phyloP scores from a whole-genome alignment of 2,888 invertebrate species.

The Scaptomyza cyrtandrae region DNA sequence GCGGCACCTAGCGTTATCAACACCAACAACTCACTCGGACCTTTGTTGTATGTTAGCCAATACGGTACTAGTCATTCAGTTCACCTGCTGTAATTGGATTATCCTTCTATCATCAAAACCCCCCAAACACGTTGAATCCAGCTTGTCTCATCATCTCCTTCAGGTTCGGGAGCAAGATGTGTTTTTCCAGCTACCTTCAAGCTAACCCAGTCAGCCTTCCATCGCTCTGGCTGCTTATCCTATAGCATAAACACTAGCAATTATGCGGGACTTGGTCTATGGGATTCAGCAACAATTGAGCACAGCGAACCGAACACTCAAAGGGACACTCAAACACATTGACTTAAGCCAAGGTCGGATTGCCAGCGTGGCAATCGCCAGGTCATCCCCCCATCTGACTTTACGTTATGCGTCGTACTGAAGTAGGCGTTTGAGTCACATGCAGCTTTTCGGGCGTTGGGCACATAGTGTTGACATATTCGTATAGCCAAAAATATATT shows the following conservation, averaged over 20 bases:
- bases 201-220: neutral
- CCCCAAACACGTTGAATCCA: neutral
- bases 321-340: slow-evolving; percentile 7
- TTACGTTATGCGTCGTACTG: slow-evolving; percentile 10
- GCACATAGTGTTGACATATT: no score
- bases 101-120: neutral
- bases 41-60: slow-evolving; percentile 2
- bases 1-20: neutral
- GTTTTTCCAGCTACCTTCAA: slow-evolving; percentile 7
- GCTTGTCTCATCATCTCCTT: no score
- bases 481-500: no score
- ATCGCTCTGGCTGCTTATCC: neutral
- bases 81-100: slow-evolving; percentile 15
- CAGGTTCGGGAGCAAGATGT: slow-evolving; percentile 3
- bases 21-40: neutral
- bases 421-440: neutral
- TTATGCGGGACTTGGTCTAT: slow-evolving; percentile 1
- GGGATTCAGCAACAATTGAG: slow-evolving; percentile 62
- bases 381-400: slow-evolving; percentile 41
- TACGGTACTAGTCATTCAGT: neutral
- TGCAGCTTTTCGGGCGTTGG: neutral
- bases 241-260: slow-evolving; percentile 7
- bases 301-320: slow-evolving; percentile 35
- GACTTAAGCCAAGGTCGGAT: slow-evolving; percentile 21
- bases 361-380: slow-evolving; percentile 12